Percentiles rank a stretch among this genome's conserved stretches.
These are phyloP conservation scores for Drosophila crucigera DNA, from an alignment of 2,888 invertebrate species.

Conservation along the genomic window DNA sequence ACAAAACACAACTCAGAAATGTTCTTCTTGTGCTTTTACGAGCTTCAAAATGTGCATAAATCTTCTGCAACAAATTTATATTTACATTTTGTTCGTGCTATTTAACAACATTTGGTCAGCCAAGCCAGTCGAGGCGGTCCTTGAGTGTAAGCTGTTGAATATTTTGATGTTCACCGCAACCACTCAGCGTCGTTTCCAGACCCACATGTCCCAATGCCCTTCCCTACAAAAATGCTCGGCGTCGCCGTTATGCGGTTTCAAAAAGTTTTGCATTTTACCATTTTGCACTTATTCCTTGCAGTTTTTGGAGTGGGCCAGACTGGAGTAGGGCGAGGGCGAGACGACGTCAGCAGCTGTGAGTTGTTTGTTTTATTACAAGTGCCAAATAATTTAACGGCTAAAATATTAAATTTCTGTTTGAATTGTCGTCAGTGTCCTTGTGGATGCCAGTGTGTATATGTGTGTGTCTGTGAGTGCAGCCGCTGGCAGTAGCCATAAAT, in stretches of 20 bases:
- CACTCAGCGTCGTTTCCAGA: background rate
- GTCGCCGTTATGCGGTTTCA: conserved; percentile 59
- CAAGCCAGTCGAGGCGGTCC: conserved; percentile 21
- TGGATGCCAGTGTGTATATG: conserved; percentile 9
- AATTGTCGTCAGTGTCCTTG: conserved; percentile 69
- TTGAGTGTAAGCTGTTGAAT: conserved; percentile 42
- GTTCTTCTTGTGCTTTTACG: conserved; percentile 47
- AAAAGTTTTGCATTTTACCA: conserved; percentile 79
- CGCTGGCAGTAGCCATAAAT: conserved; percentile 67
- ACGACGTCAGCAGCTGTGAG: conserved; percentile 51
- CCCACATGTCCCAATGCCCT: background rate
- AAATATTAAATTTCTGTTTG: conserved; percentile 82
- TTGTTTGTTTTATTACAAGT: conserved; percentile 80
- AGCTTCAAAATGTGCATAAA: conserved; percentile 79
- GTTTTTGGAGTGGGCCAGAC: conserved; percentile 18
- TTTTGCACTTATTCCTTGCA: conserved; percentile 66
- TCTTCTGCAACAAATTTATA: conserved; percentile 78
- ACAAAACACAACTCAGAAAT: conserved; percentile 27
- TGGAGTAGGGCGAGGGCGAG: conserved; percentile 4
- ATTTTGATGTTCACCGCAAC: conserved; percentile 52
- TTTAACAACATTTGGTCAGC: conserved; percentile 81
- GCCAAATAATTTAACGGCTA: conserved; percentile 82
- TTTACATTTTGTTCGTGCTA: conserved; percentile 81
- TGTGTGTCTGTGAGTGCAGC: conserved; percentile 20
- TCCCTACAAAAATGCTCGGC: conserved; percentile 1